Conservation (phyloP, 2,888 invertebrate genomes). For the Timandra comae region DNA sequence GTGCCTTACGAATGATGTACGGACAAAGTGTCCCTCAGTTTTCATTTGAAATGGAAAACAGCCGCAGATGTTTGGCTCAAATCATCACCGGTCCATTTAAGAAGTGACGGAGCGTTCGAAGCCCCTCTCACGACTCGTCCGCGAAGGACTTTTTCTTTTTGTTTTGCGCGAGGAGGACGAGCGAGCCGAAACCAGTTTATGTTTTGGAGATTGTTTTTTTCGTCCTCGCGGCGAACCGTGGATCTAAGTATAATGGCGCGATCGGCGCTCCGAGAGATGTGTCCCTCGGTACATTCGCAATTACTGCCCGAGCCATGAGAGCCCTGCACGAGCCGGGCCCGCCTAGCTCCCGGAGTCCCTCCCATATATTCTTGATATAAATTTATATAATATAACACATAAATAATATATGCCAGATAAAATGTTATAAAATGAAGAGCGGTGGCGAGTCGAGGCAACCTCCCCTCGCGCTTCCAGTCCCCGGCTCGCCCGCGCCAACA, state of each 20-base stretch:
- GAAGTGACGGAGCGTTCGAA: constrained; percentile 40
- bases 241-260: constrained; percentile 35
- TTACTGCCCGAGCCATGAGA: constrained; percentile 46
- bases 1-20: too few relatives aligned
- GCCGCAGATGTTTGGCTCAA: constrained; percentile 16
- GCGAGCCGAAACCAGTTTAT: constrained; percentile 59
- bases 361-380: constrained; percentile 49
- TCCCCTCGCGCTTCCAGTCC: constrained; percentile 49
- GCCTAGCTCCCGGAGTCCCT: constrained; percentile 55
- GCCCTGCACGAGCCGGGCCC: constrained; percentile 28
- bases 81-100: constrained; percentile 47
- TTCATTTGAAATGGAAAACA: neutral
- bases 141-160: constrained; percentile 60
- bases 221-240: constrained; percentile 44
- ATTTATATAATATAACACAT: constrained; percentile 30
- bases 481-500: constrained; percentile 38
- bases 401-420: constrained; percentile 40
- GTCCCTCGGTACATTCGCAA: constrained; percentile 50
- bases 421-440: constrained; percentile 18
- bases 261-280: constrained; percentile 37
- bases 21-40: too few relatives aligned
- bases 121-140: constrained; percentile 38
- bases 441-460: constrained; percentile 31
- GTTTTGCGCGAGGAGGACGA: constrained; percentile 57
- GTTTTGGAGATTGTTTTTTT: constrained; percentile 70